These are phyloP conservation scores for Eolophus roseicapilla DNA, from an alignment of 2,113 vertebrate genomes.

Conservation along the genomic window DNA sequence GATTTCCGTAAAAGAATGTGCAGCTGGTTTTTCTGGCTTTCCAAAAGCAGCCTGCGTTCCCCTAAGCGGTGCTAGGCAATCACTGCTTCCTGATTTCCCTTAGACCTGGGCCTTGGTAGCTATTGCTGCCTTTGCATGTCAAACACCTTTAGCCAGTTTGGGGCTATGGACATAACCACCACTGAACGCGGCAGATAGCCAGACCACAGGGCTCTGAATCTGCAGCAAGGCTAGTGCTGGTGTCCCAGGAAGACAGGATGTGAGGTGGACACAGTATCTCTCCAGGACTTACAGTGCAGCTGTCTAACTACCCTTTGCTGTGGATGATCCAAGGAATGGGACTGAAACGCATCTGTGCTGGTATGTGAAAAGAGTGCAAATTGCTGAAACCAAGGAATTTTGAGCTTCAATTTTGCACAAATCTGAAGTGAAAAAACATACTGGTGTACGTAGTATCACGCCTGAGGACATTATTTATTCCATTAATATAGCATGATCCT, in stretches of 20 bases:
- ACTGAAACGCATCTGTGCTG: background rate
- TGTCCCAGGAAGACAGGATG: background rate
- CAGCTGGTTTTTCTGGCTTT: slow-evolving; percentile 41
- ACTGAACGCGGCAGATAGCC: background rate
- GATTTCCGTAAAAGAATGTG: background rate
- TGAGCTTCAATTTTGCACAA: background rate
- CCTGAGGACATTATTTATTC: background rate
- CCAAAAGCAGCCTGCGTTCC: background rate
- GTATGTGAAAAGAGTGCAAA: background rate
- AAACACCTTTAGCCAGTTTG: background rate
- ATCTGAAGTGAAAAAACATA: background rate
- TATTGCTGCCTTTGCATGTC: background rate
- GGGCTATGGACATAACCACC: background rate
- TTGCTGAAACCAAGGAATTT: background rate
- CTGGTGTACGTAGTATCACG: background rate
- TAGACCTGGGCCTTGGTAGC: background rate
- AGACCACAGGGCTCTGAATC: background rate
- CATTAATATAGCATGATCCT: background rate
- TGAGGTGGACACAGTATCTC: fast-evolving
- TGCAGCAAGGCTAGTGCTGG: background rate
- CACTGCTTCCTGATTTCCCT: background rate
- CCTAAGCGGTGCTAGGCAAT: background rate
- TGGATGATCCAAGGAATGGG: background rate
- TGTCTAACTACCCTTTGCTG: background rate
- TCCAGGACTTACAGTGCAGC: background rate